Base-by-base conservation (phyloP, 2,888 invertebrate species). In the Odontocerum albicorne region DNA sequence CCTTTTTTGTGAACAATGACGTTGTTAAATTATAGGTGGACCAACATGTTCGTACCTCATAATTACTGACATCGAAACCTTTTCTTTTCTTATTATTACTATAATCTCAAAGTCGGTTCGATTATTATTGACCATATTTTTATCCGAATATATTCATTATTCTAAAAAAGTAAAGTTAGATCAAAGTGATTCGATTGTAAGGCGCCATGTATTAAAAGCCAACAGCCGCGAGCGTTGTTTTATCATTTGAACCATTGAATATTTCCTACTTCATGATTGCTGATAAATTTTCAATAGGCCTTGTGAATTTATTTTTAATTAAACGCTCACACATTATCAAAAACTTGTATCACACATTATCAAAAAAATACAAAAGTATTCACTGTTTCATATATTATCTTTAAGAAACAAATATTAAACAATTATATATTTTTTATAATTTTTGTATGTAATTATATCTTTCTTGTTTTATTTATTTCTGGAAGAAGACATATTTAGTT, bases 1-100 rank as follows among this genome's bases (percentile, higher is more conserved):
- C 58, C 55, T 38, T 27, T 47, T 27, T 31, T 47, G 47, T 39
- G 55, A 44, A 59, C 58, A 59, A 59, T 59, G 58, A 59, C 58
- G 58, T 42, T 42, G 51, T 59, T 55, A 58, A 56, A 57, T 57
- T 57, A 57, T 57, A 57, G 57, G 52, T 45, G 49, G 50, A 57
- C 52, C 45, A 43, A 52, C 33, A 38, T 17, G 17, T 50, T n/a
- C 50, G 17, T 46, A 46, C 54, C 58, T 44, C 47, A 44, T 52
- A 59, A 55, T 55, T 59, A 55, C 49, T n/a, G 35, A n/a, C 52
- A 27, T 46, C 45, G 38, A 55, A 49, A 55, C 55, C 59, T 52
- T 59, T 59, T 53, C 46, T 32, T 38, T 43, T 22, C 35, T 13
- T 31, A 19, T 43, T 46, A 59, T 59, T 49, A 59, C 55, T 59